These are phyloP conservation scores for Pristionchus arcanus DNA, from an alignment of 2,888 invertebrate species.

Conservation along the genomic window DNA sequence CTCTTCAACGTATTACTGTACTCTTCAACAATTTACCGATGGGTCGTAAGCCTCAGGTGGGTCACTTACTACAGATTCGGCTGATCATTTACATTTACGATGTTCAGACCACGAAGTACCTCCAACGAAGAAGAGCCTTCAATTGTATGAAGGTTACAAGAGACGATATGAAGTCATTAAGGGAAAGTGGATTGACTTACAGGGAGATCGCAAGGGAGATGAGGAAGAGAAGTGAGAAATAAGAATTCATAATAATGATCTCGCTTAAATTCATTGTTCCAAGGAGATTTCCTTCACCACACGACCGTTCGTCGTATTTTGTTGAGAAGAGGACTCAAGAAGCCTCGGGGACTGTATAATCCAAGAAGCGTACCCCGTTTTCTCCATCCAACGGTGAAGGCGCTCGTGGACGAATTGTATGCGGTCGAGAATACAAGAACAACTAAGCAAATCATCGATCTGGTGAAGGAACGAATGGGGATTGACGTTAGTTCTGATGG, in stretches of 20 bases:
- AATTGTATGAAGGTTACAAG: background rate
- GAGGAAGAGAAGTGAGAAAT: background rate
- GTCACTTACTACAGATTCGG: too few relatives aligned
- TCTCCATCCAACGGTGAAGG: background rate
- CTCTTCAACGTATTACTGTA: too few relatives aligned
- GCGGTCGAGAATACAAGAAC: too few relatives aligned
- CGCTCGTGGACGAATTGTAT: background rate
- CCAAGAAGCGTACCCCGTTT: background rate
- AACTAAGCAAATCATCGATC: too few relatives aligned
- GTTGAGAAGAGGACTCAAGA: background rate
- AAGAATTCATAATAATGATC: too few relatives aligned
- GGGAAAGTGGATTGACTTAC: background rate
- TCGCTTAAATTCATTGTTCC: background rate
- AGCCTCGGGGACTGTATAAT: background rate
- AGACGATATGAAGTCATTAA: background rate
- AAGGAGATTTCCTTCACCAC: background rate
- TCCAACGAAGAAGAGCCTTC: background rate
- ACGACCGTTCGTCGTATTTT: background rate
- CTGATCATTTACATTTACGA: too few relatives aligned
- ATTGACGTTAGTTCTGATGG: too few relatives aligned
- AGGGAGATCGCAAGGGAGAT: background rate
- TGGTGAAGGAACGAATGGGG: background rate
- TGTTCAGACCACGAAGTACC: background rate
- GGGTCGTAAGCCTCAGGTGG: too few relatives aligned
- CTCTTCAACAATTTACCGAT: too few relatives aligned